phyloP scores from a whole-genome alignment of 2,113 vertebrate genomes.

The Tragelaphus buxtoni region DNA sequence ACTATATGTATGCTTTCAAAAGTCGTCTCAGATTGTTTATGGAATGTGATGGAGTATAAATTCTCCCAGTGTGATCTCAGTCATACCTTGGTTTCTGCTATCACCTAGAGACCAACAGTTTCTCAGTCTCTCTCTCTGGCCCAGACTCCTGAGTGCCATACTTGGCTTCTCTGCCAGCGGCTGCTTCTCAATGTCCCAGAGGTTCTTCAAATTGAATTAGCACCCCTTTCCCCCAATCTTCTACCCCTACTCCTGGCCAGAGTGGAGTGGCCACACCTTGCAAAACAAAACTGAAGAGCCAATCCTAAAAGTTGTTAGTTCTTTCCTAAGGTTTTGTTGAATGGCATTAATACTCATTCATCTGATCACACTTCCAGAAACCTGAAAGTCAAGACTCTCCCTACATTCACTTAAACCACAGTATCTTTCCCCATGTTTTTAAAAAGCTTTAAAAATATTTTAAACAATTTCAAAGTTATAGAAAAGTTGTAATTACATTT shows the following conservation, averaged over 20 bases:
- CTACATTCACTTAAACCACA: not conserved
- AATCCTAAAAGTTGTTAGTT: not conserved
- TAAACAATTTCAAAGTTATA: not conserved
- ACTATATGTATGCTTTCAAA: not conserved
- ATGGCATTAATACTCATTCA: not conserved
- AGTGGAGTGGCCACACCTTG: not conserved
- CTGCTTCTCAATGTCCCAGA: not conserved
- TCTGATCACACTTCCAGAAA: not conserved
- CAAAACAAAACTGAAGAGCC: not conserved
- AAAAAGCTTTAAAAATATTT: slow-evolving; percentile 24
- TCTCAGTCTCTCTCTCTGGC: not conserved
- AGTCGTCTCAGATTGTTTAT: not conserved
- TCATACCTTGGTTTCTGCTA: not conserved
- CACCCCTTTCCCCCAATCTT: not conserved
- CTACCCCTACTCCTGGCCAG: not conserved
- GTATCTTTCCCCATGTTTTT: not conserved
- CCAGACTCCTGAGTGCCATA: not conserved
- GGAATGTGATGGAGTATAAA: not conserved
- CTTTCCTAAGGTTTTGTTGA: not conserved
- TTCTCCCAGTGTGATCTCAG: not conserved
- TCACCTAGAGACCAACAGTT: not conserved
- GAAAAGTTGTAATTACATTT: not conserved
- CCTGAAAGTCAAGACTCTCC: not conserved
- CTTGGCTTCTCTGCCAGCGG: not conserved
- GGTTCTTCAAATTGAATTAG: not conserved